These are phyloP conservation scores for Paedocypris sp. DNA, from an alignment of 2,113 vertebrate species.

Conservation along the genomic window DNA sequence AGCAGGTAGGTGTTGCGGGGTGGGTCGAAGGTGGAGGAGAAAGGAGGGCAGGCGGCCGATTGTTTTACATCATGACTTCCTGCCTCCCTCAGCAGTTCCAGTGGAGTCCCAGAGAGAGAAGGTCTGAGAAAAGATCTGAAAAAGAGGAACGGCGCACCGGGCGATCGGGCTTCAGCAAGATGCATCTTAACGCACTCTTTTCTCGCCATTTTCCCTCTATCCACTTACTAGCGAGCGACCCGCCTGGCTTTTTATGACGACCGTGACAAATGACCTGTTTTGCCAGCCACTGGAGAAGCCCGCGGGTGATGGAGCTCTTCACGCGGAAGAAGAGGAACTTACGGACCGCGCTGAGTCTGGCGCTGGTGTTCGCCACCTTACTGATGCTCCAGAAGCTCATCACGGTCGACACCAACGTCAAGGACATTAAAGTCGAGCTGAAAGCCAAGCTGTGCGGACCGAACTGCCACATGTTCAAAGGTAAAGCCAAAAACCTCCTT, in stretches of 20 bases:
- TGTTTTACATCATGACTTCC: not conserved
- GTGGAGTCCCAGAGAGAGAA: not conserved
- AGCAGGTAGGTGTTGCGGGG: slow-evolving; percentile 25
- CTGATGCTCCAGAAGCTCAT: slow-evolving; percentile 64
- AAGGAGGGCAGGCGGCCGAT: slow-evolving; percentile 7
- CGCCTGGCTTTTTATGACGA: not conserved
- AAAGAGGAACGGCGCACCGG: not conserved
- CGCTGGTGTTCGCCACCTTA: slow-evolving; percentile 56
- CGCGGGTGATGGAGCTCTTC: slow-evolving; percentile 54
- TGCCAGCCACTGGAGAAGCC: not conserved
- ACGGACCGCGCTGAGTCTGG: slow-evolving; percentile 60
- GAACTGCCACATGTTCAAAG: slow-evolving; percentile 39
- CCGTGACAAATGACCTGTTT: no score
- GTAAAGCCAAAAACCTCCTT: not conserved
- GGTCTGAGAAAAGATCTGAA: not conserved
- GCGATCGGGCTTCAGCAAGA: not conserved
- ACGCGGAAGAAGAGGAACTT: slow-evolving; percentile 55
- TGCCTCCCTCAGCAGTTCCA: not conserved
- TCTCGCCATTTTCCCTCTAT: not conserved
- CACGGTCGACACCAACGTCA: slow-evolving; percentile 44
- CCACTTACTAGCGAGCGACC: not conserved
- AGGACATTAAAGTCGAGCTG: slow-evolving; percentile 25
- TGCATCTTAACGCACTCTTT: not conserved
- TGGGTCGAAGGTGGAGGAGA: slow-evolving; percentile 26
- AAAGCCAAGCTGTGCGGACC: slow-evolving; percentile 43